Evolutionary conservation across 2,113 vertebrate genomes (phyloP).

Genomic region (Amazona vittata): DNA sequence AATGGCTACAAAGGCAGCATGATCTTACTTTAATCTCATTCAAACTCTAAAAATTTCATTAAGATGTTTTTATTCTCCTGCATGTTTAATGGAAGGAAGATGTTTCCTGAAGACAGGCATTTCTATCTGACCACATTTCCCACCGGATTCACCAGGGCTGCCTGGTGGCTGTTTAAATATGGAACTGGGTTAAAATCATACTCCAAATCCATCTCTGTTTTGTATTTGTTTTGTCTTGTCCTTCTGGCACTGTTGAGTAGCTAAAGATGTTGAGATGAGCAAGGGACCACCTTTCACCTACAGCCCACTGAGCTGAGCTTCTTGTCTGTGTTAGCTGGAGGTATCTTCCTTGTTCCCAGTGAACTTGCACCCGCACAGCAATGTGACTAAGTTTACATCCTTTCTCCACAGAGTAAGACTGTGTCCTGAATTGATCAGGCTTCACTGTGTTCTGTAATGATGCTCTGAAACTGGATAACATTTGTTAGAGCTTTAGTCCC

Average conservation of each 20-base stretch:
- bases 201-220: neutral
- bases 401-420: neutral
- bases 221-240: neutral
- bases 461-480: neutral
- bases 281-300: neutral
- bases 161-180: neutral
- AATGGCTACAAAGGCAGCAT: neutral
- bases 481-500: neutral
- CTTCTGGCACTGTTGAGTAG: neutral
- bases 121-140: neutral
- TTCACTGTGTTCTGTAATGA: accelerated
- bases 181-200: neutral
- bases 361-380: neutral
- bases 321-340: neutral
- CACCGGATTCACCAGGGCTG: neutral
- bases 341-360: neutral
- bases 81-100: neutral
- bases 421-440: neutral
- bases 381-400: neutral
- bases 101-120: neutral
- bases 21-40: neutral
- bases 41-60: neutral
- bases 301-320: neutral
- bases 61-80: neutral
- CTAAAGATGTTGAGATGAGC: neutral